Base-by-base conservation (phyloP, 2,797 vertebrate species). In the Acanthurus lineatus region DNA sequence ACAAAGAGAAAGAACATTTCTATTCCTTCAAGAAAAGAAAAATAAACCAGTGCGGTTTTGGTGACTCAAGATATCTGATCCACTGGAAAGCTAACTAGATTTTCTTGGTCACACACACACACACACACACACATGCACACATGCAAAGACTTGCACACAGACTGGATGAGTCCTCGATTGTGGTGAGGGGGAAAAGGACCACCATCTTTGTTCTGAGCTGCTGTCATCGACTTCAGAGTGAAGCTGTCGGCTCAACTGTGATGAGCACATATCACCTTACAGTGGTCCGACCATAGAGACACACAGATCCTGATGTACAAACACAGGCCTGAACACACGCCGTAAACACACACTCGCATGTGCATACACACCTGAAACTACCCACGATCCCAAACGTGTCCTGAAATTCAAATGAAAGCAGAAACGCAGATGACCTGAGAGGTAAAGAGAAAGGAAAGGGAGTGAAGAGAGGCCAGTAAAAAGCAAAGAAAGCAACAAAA, bases 41-140 rank as follows among this genome's bases (percentile, higher is more conserved):
- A 95, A 94, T 91, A 95, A 93, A 92, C 90, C 86, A 76, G 65
- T 86, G 86, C 66, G 93, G 87, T 91, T 87, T 92, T 58, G 72
- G 78, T 76, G 72, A 88, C 86, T 89, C 82, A 82, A 87, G 86
- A 84, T 88, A 91, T 90, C 77, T 89, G 89, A 91, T 91, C 90
- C 84, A 86, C 72, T 77, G 72, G 75, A 84, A 86, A 83, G 84
- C 75, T 75, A 86, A 91, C 88, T 83, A 60, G 74, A 85, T 88
- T 88, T 88, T 88, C 81, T 80, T 84, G 38, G 73, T 78, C 53
- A 64, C 68, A 82, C 53, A 59, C 71, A 54, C 38, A 57, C 53
- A 69, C 76, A 45, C 48, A 49, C 17, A 66, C 25, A 25, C 25
- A 25, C 25, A 25, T 25, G 25, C 25, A 25, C 25, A 25, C 25